phyloP scores from a whole-genome alignment of 2,797 vertebrate species.

The Craterocephalus amniculus region DNA sequence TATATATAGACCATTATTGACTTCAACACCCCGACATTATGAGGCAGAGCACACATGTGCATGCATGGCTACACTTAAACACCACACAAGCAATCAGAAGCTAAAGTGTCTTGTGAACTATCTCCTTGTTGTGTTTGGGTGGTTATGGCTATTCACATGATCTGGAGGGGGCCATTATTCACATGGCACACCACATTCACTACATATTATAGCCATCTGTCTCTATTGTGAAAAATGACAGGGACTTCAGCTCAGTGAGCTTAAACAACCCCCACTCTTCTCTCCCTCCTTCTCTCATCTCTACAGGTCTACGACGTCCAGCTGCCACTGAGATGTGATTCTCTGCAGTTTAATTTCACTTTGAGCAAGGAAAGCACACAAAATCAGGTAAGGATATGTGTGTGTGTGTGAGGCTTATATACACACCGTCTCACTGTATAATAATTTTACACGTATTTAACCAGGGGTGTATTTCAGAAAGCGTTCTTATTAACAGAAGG shows the following conservation, averaged over 20 bases:
- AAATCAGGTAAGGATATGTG: slow-evolving; percentile 65
- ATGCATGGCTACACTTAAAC: slow-evolving; percentile 26
- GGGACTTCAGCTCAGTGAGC: slow-evolving; percentile 63
- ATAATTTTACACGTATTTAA: slow-evolving; percentile 46
- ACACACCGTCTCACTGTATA: not conserved
- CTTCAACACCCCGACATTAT: slow-evolving; percentile 68
- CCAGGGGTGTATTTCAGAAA: slow-evolving; percentile 46
- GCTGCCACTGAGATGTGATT: slow-evolving; percentile 80
- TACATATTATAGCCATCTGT: slow-evolving; percentile 69
- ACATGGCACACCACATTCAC: slow-evolving; percentile 66
- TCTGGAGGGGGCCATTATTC: slow-evolving; percentile 70
- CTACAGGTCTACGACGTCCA: slow-evolving; percentile 68
- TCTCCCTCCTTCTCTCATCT: slow-evolving; percentile 33
- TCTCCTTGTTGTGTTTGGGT: slow-evolving; percentile 65
- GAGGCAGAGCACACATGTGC: slow-evolving; percentile 23
- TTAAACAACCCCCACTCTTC: slow-evolving; percentile 49
- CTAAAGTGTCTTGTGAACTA: slow-evolving; percentile 61
- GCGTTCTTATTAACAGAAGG: slow-evolving; percentile 49
- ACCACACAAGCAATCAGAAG: slow-evolving; percentile 67
- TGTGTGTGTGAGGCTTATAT: slow-evolving; percentile 15
- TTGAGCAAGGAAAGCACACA: slow-evolving; percentile 63
- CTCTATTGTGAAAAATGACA: slow-evolving; percentile 74
- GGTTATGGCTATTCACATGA: slow-evolving; percentile 69
- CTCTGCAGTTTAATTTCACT: slow-evolving; percentile 66
- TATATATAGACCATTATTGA: slow-evolving; percentile 62